Percentiles rank a stretch among this genome's conserved stretches.
phyloP scores from a whole-genome alignment of 2,888 invertebrate genomes.

The Lepidocyrtoides sp. region DNA sequence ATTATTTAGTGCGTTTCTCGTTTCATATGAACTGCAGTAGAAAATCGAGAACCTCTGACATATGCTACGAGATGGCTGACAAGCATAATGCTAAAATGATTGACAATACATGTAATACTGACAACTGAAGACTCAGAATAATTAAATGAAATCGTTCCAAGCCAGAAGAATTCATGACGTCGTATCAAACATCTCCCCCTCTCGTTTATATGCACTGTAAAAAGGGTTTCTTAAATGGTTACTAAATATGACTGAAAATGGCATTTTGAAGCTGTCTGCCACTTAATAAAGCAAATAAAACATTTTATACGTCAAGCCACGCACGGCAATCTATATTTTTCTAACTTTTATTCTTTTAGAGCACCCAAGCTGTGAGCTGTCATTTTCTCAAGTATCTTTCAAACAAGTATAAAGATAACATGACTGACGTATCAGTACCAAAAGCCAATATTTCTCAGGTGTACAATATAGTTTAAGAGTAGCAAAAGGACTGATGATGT shows the following conservation, averaged over 20 bases:
- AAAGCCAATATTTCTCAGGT: slow-evolving; percentile 23
- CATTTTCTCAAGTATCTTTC: slow-evolving; percentile 60
- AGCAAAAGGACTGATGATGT: slow-evolving; percentile 10
- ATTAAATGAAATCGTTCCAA: slow-evolving; percentile 41
- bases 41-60: slow-evolving; percentile 56
- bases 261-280: slow-evolving; percentile 48
- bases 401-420: slow-evolving; percentile 20
- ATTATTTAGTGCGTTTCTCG: too few species aligned
- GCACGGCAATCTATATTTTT: slow-evolving; percentile 29
- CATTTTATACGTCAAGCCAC: slow-evolving; percentile 22
- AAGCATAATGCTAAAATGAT: slow-evolving; percentile 63
- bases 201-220: not conserved
- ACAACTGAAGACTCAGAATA: slow-evolving; percentile 29
- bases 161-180: slow-evolving; percentile 48
- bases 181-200: not conserved
- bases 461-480: slow-evolving; percentile 44
- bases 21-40: slow-evolving; percentile 36
- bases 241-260: slow-evolving; percentile 39
- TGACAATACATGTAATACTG: slow-evolving; percentile 40
- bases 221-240: slow-evolving; percentile 27
- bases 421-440: slow-evolving; percentile 69
- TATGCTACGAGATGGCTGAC: slow-evolving; percentile 70
- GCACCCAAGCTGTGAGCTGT: slow-evolving; percentile 76
- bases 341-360: slow-evolving; percentile 61
- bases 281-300: slow-evolving; percentile 67